phyloP scores from a whole-genome alignment of 2,888 invertebrate genomes.

The Nemapogon koenigi region DNA sequence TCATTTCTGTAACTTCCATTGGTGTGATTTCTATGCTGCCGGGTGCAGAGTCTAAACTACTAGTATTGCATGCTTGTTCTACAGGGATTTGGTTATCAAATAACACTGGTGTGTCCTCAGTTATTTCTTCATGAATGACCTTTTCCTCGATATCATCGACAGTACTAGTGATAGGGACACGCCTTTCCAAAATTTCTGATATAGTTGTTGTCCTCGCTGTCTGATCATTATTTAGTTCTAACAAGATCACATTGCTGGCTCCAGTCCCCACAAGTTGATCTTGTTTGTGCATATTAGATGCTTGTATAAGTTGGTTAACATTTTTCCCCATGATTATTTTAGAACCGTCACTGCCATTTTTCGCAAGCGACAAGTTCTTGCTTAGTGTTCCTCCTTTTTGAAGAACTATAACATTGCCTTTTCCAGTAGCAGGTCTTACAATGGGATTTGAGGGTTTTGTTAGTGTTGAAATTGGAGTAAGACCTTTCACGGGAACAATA shows the following conservation, averaged over 20 bases:
- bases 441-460: constrained; percentile 50
- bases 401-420: constrained; percentile 67
- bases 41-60: constrained; percentile 46
- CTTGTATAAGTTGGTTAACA: constrained; percentile 49
- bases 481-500: constrained; percentile 50
- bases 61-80: constrained; percentile 44
- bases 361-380: constrained; percentile 51
- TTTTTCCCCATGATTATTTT: constrained; percentile 62
- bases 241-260: constrained; percentile 50
- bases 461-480: constrained; percentile 37
- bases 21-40: constrained; percentile 44
- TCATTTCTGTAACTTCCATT: constrained; percentile 31
- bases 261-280: constrained; percentile 44
- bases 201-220: constrained; percentile 48
- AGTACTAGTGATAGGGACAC: constrained; percentile 25
- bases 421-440: constrained; percentile 47
- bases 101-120: constrained; percentile 65
- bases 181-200: constrained; percentile 53
- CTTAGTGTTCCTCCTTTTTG: constrained; percentile 63
- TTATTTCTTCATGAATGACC: constrained; percentile 34
- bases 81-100: constrained; percentile 41
- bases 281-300: constrained; percentile 24
- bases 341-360: constrained; percentile 54
- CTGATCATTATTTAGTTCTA: constrained; percentile 56
- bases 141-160: constrained; percentile 28